Evolutionary conservation across 2,113 vertebrate genomes (phyloP), one percentile per base, ranked within the genome.

Genomic region (Epinephelus lanceolatus): DNA sequence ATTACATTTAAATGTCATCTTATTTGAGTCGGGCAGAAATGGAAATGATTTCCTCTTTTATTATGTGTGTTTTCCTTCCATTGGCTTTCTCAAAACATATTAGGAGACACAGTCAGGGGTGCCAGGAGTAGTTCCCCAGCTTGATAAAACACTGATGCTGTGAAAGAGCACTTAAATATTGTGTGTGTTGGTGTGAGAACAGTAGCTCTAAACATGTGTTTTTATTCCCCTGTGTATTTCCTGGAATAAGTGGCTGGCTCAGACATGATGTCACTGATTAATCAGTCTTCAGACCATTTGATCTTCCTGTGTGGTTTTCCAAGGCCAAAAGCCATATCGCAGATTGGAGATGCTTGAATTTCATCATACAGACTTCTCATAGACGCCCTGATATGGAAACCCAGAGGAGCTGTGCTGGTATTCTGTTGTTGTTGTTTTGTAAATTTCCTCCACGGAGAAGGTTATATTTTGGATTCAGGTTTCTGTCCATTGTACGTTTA

Each of bases 251-350:
- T 40, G 70, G 6, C 55, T 42, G 57, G 13, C 49, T 62, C 45
- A 21, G 76, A 82, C 40, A 56, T 88, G 86, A 91, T 83, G 84
- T 92, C 84, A 91, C 33, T 77, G 85, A 87, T 85, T 86, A 88
- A 87, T 88, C 86, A 71, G 63, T 15, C 33, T 71, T 68, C 11
- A 27, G 23, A 37, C 17, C 55, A 52, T 81, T 68, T 91, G 79
- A 85, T 85, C 82, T 40, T 80, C 45, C 73, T 78, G 80, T 62
- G 83, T 67, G 74, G 62, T 83, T 11, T 84, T 56, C 47, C 8
- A 74, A 59, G n/a, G 17, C 30, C 15, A 49, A 67, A 40, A 19
- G 76, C 68, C 23, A 59, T 67, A 82, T 52, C 13, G 1, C 33
- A 60, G 23, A 42, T 13, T 18, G n/a, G 56, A 51, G 15, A n/a